These are phyloP conservation scores for Anolis carolinensis DNA, from an alignment of 2,113 vertebrate species.

Conservation along the genomic window DNA sequence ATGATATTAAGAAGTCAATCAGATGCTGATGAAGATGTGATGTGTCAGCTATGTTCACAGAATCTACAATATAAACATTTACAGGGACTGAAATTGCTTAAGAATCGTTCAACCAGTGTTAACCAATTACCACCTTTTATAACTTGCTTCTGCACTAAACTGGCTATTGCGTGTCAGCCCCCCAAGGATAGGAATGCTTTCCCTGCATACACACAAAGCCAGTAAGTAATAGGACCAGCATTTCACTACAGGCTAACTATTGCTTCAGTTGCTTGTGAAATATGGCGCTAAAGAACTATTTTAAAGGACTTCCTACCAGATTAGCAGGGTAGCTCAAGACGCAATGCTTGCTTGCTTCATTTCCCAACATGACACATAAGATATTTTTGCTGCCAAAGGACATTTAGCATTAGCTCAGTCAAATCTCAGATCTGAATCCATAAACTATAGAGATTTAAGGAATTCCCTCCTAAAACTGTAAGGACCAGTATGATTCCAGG, in stretches of 20 bases:
- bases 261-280: not conserved
- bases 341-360: not conserved
- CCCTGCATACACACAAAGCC: not conserved
- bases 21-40: conserved; percentile 16
- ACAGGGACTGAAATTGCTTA: not conserved
- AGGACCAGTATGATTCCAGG: not conserved
- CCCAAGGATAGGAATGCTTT: not conserved
- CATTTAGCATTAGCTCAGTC: not conserved
- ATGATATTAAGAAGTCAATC: conserved; percentile 14
- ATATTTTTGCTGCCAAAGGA: conserved; percentile 5
- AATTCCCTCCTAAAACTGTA: not conserved
- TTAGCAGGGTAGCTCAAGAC: not conserved
- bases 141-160: not conserved
- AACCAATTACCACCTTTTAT: not conserved
- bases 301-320: not conserved
- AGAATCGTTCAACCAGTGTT: not conserved
- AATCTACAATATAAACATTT: not conserved
- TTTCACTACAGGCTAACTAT: not conserved
- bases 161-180: not conserved
- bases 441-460: not conserved
- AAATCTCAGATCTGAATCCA: not conserved
- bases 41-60: conserved; percentile 1
- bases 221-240: not conserved
- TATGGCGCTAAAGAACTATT: not conserved
- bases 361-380: not conserved